Percentiles rank a stretch among this genome's conserved stretches.
These are phyloP conservation scores for Ormyrus nitidulus DNA, from an alignment of 2,888 invertebrate genomes.

Conservation along the genomic window DNA sequence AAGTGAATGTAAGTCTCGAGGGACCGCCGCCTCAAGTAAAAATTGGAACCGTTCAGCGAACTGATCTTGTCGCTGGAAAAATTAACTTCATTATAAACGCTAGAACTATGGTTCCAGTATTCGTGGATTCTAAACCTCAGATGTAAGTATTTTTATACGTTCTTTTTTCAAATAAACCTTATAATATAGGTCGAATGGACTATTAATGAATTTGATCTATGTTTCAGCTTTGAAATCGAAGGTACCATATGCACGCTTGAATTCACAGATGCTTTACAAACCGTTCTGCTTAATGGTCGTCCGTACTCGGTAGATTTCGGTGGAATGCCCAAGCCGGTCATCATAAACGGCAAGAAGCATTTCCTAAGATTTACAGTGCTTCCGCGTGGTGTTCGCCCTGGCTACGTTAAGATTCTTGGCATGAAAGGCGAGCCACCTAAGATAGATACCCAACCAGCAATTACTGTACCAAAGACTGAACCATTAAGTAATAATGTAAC, in stretches of 20 bases:
- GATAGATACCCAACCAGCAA: neutral
- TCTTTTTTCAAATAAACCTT: neutral
- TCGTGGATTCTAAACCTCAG: slow-evolving; percentile 89
- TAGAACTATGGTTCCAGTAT: slow-evolving; percentile 86
- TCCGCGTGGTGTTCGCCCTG: slow-evolving; percentile 84
- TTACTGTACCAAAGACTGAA: no score
- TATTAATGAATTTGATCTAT: slow-evolving; percentile 1
- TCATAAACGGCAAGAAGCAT: slow-evolving; percentile 84
- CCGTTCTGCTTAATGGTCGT: slow-evolving; percentile 87
- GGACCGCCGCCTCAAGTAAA: slow-evolving; percentile 96
- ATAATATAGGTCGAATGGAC: neutral
- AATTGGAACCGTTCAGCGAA: slow-evolving; percentile 86
- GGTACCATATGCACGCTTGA: slow-evolving; percentile 85
- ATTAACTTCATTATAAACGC: slow-evolving; percentile 91
- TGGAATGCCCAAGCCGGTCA: slow-evolving; percentile 87
- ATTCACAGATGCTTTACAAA: slow-evolving; percentile 87
- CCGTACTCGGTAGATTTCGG: slow-evolving; percentile 89
- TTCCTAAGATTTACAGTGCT: slow-evolving; percentile 88
- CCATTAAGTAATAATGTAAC: no score
- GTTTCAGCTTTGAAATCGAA: slow-evolving; percentile 81
- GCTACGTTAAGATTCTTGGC: slow-evolving; percentile 82
- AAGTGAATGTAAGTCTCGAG: slow-evolving; percentile 86
- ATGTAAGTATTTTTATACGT: slow-evolving; percentile 73
- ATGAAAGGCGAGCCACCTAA: slow-evolving; percentile 82
- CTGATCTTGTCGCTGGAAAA: slow-evolving; percentile 89